Conservation (phyloP, 2,113 vertebrate species). For the Forbesichthys papilliferus region DNA sequence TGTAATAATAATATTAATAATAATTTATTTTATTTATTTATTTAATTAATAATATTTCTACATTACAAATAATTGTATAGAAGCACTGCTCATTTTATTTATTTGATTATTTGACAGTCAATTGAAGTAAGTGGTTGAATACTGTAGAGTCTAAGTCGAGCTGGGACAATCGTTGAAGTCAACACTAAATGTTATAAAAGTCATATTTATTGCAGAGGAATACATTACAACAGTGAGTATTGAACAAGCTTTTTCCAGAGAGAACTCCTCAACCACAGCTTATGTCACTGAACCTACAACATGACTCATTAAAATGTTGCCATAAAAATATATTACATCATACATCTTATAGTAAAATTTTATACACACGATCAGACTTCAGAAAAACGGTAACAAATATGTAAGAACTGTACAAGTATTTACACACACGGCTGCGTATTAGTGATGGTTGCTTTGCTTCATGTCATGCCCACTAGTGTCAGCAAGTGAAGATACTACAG, state of each 20-base stretch:
- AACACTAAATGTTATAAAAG: constrained; percentile 27
- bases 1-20: too few species aligned
- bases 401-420: constrained; percentile 59
- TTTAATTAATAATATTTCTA: too few species aligned
- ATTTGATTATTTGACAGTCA: too few species aligned
- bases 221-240: constrained; percentile 41
- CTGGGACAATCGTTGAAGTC: constrained; percentile 6
- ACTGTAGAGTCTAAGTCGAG: neutral
- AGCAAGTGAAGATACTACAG: too few species aligned
- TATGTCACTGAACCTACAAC: constrained; percentile 7
- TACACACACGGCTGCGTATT: constrained; percentile 25
- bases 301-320: constrained; percentile 27
- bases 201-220: constrained; percentile 62
- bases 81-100: too few species aligned
- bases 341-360: constrained; percentile 81
- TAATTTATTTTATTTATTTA: too few species aligned
- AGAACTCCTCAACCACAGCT: constrained; percentile 11
- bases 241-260: constrained; percentile 32
- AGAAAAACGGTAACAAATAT: constrained; percentile 41
- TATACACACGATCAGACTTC: constrained; percentile 60
- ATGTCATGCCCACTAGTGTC: constrained; percentile 26
- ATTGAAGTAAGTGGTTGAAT: neutral
- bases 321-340: constrained; percentile 86
- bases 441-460: constrained; percentile 3
- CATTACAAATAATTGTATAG: too few species aligned